Conservation (phyloP, 2,113 vertebrate genomes). For the Arvicanthis niloticus region DNA sequence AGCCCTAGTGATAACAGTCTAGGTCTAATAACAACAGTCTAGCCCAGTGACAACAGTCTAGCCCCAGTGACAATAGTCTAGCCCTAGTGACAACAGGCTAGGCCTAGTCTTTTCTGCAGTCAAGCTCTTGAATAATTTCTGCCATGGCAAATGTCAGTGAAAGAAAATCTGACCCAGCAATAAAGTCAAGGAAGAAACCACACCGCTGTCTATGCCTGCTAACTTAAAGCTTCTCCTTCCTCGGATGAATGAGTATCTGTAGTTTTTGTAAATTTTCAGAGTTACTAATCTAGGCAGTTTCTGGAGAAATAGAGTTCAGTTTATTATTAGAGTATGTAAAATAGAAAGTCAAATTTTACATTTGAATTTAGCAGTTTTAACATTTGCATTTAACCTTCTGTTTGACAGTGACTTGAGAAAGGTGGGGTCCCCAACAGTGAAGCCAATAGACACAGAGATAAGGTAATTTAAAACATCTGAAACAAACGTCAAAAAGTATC, state of each 20-base stretch:
- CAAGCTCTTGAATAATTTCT: conserved; percentile 32
- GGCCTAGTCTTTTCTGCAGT: conserved; percentile 6
- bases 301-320: conserved; percentile 13
- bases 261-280: background rate
- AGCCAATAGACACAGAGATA: conserved; percentile 42
- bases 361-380: conserved; percentile 37
- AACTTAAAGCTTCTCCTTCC: background rate
- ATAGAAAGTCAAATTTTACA: conserved; percentile 17
- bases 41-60: background rate
- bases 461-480: background rate
- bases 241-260: background rate
- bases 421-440: background rate
- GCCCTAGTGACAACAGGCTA: background rate
- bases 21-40: background rate
- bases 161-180: background rate
- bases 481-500: conserved; percentile 1
- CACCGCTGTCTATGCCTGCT: background rate
- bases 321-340: background rate
- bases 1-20: too few relatives aligned
- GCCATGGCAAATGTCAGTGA: conserved; percentile 17
- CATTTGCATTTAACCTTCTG: background rate
- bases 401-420: conserved; percentile 38
- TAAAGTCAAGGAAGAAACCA: conserved; percentile 1
- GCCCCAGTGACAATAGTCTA: too few relatives aligned
- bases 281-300: conserved; percentile 19